Base-by-base conservation (phyloP, 2,797 vertebrate species). In the Bradypus variegatus region DNA sequence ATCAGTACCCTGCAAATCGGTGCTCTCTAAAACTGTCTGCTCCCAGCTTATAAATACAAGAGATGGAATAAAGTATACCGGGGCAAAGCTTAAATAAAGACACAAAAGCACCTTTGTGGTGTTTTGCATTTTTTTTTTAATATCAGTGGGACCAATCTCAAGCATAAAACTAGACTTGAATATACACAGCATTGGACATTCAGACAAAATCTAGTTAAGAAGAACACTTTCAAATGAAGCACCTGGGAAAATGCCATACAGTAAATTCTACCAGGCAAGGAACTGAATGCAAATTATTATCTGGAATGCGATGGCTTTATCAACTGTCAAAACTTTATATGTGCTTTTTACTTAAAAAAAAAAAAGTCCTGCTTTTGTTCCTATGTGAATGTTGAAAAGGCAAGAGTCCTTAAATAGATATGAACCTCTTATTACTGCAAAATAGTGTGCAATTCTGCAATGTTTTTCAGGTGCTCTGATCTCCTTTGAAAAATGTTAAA, bases 151-250 rank as follows among this genome's bases (percentile, higher is more conserved):
- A 88, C 31, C 14, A 65, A 93, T 79, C 36, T 88, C 41, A 93
- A 64, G 31, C 8, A 67, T 38, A 50, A 84, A 73, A 70, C 33
- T 76, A 75, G 23, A 31, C 45, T 64, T 64, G n/a, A 82, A 94
- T 94, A 92, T 79, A 81, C 12, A 48, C 38, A 92, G 33, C 50
- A 19, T 0, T 72, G n/a, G 48, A 65, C 64, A 91, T 67, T 88
- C 48, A 55, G 41, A 93, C 73, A 91, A 82, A 94, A 94, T 73
- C n/a, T 84, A 55, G 80, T 69, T 67, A 80, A 77, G 55, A 83
- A 76, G 31, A 64, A 6, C 2, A 60, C 58, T 94, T 87, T 41
- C 14, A 3, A 89, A 58, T 14, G 9, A 89, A 58, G 45, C n/a
- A 55, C 31, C 53, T 29, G 29, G 60, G 38, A 33, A 86, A 89